These are phyloP conservation scores for Callorhinus ursinus DNA, from an alignment of 2,113 vertebrate species.

Conservation along the genomic window DNA sequence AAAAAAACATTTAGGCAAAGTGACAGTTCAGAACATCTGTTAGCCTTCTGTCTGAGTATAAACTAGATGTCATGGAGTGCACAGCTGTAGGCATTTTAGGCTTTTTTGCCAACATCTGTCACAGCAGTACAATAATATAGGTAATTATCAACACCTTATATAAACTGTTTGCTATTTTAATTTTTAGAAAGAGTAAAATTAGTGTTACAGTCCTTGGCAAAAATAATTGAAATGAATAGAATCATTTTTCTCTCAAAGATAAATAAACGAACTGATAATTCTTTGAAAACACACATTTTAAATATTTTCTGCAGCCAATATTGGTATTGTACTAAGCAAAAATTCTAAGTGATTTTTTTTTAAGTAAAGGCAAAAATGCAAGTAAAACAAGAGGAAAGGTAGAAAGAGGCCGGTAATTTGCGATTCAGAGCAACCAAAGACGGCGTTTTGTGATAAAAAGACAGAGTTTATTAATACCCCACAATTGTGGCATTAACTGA, in stretches of 20 bases:
- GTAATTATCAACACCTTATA: slow-evolving; percentile 91
- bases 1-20: slow-evolving; percentile 87
- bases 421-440: slow-evolving; percentile 75
- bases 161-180: slow-evolving; percentile 89
- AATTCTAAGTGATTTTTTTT: slow-evolving; percentile 61
- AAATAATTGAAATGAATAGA: slow-evolving; percentile 80
- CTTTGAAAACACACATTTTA: slow-evolving; percentile 78
- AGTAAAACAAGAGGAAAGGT: slow-evolving; percentile 76
- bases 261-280: slow-evolving; percentile 79
- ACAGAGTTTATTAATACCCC: slow-evolving; percentile 71
- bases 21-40: slow-evolving; percentile 94
- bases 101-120: slow-evolving; percentile 96
- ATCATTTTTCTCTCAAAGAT: slow-evolving; percentile 73
- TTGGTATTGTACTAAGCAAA: slow-evolving; percentile 74
- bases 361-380: slow-evolving; percentile 78
- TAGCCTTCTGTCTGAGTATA: slow-evolving; percentile 89
- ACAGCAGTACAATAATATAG: slow-evolving; percentile 89
- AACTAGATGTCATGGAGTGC: slow-evolving; percentile 88
- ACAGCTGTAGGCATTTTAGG: slow-evolving; percentile 94
- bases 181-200: slow-evolving; percentile 90
- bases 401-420: slow-evolving; percentile 73
- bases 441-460: slow-evolving; percentile 77
- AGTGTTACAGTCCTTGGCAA: slow-evolving; percentile 82
- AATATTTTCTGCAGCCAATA: slow-evolving; percentile 78
- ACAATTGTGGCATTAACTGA: slow-evolving; percentile 78